These are phyloP conservation scores for Lydus trimaculatus DNA, from an alignment of 2,888 invertebrate species.

Conservation along the genomic window DNA sequence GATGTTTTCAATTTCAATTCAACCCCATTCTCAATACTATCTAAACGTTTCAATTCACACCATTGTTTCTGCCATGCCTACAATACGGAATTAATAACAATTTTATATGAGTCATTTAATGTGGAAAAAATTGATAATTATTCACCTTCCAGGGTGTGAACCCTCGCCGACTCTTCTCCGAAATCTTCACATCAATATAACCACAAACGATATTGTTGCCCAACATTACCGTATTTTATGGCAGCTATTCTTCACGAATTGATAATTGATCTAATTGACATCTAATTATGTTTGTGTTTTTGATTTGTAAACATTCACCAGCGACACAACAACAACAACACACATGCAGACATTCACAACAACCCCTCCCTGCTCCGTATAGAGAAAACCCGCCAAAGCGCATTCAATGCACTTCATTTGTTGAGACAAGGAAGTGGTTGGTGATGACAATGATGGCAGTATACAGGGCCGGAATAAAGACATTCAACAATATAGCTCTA, in stretches of 20 bases:
- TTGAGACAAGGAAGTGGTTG: background rate
- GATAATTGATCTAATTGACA: background rate
- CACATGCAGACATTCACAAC: slow-evolving; percentile 14
- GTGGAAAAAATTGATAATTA: slow-evolving; percentile 23
- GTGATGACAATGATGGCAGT: background rate
- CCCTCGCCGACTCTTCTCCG: slow-evolving; percentile 67
- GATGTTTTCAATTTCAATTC: slow-evolving; percentile 66
- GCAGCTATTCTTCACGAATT: background rate
- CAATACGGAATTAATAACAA: background rate
- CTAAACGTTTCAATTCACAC: slow-evolving; percentile 68
- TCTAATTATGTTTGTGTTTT: background rate
- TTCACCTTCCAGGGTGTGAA: slow-evolving; percentile 72
- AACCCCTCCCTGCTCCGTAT: slow-evolving; percentile 38
- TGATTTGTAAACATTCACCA: background rate
- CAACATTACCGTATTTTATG: too few species aligned
- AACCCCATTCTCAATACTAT: slow-evolving; percentile 64
- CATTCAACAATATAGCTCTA: background rate
- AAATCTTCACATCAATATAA: slow-evolving; percentile 71
- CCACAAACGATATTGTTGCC: slow-evolving; percentile 61
- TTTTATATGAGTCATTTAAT: background rate
- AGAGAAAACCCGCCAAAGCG: slow-evolving; percentile 30
- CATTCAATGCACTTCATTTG: slow-evolving; percentile 6
- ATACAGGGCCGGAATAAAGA: background rate
- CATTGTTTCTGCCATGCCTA: slow-evolving; percentile 73
- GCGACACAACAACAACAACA: background rate